Evolutionary conservation across 2,113 vertebrate species (phyloP).

Genomic region (Daboia siamensis): DNA sequence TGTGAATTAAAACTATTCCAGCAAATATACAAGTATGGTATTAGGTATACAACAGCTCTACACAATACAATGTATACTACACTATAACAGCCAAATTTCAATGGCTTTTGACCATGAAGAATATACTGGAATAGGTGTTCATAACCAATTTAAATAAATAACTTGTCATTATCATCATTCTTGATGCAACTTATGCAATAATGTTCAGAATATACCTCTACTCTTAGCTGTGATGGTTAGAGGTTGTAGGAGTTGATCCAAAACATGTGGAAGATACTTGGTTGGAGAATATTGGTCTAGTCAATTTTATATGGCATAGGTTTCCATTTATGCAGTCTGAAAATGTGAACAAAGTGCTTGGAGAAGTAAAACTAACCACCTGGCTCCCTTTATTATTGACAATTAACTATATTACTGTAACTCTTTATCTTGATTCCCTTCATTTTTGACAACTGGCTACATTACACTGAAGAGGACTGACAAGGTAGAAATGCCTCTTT

Average conservation of each 20-base stretch:
- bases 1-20: neutral
- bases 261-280: neutral
- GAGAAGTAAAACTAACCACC: neutral
- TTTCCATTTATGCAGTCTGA: neutral
- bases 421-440: neutral
- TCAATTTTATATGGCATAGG: neutral
- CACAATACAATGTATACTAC: neutral
- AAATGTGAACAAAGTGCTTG: neutral
- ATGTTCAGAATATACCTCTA: neutral
- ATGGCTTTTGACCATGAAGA: neutral
- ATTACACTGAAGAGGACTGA: neutral
- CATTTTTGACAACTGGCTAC: neutral
- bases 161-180: neutral
- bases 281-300: neutral
- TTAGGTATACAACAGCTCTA: neutral
- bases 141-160: neutral
- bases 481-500: neutral
- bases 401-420: neutral
- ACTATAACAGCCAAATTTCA: neutral
- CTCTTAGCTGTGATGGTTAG: neutral
- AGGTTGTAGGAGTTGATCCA: neutral
- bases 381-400: neutral
- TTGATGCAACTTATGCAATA: neutral
- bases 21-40: neutral
- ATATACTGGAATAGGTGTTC: neutral